Base-by-base conservation (phyloP, 1,140 invertebrate species). In the Leptopilina clavipes region DNA sequence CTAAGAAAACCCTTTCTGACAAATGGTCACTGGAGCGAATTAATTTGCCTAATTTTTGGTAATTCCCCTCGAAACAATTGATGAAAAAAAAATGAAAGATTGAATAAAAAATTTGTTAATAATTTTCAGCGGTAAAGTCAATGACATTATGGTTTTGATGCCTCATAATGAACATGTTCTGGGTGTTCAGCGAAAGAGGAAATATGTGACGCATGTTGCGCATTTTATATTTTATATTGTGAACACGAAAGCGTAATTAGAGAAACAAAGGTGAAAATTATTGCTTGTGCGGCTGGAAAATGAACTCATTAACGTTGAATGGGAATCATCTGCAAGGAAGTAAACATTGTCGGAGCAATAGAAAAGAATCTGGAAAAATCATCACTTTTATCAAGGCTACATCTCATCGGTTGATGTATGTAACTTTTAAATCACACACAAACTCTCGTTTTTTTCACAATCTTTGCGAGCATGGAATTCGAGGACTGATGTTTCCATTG, bases 201-300 rank as follows among this genome's bases (percentile, higher is more conserved):
- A 37, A 65, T 65, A 31, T 65, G 14, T 31, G 59, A 65, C 22
- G 59, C 59, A 65, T 65, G 59, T 65, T 56, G 8, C 72, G 71
- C 19, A 59, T 73, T 75, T 76, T 18, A 40, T 40, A 40, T 40
- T 8, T 40, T 40, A 40, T 40, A 75, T 73, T 76, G 70, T 70
- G 56, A 48, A 52, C 31, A 65, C 71, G 71, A 80, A 73, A 76
- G 75, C 65, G 76, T 82, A 83, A 82, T 84, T 84, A 84, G 76
- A 82, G 75, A 82, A 84, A 81, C 80, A 70, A 45, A 54, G 54
- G 59, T 65, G 19, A 65, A 65, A 65, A 65, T 65, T 37, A 56
- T 43, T 59, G 65, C 72, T 45, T 70, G 74, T 22, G 72, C 48
- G 56, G 37, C 73, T 71, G 59, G 52, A 81, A 79, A 78, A 82